A percentile compares a stretch with the other conserved stretches of the same genome.
These are phyloP conservation scores for Andrena hattorfiana DNA, from an alignment of 2,888 invertebrate species.

Conservation along the genomic window DNA sequence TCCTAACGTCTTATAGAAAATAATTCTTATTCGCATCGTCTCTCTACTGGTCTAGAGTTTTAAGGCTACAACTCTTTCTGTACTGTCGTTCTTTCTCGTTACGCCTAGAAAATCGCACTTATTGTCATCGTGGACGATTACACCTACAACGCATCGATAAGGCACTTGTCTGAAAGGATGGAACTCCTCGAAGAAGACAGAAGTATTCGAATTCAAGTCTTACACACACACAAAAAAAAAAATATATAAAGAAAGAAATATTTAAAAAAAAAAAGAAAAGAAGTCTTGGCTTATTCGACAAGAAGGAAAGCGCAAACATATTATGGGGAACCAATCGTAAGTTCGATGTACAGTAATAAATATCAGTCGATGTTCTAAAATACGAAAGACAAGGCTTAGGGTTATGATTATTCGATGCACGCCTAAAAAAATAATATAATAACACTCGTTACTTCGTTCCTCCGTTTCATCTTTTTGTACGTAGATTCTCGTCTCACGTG, in stretches of 20 bases:
- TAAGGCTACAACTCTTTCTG: constrained; percentile 14
- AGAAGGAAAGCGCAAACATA: constrained; percentile 18
- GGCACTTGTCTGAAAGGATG: constrained; percentile 50
- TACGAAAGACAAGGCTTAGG: constrained; percentile 25
- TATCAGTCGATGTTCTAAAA: constrained; percentile 55
- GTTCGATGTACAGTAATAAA: constrained; percentile 40
- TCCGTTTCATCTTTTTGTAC: neutral
- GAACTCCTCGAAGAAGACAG: neutral
- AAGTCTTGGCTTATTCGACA: constrained; percentile 12
- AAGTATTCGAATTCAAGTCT: neutral
- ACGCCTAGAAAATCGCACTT: constrained; percentile 44
- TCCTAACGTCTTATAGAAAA: constrained; percentile 33
- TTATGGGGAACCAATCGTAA: constrained; percentile 21
- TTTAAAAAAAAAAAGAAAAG: neutral
- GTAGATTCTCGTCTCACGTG: constrained; percentile 8
- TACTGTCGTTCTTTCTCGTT: constrained; percentile 2
- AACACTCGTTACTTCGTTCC: neutral
- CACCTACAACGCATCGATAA: constrained; percentile 44
- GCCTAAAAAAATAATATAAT: neutral
- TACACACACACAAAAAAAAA: neutral
- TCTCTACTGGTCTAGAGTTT: neutral
- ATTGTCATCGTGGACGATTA: constrained; percentile 52
- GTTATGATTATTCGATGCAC: constrained; percentile 20
- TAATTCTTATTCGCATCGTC: constrained; percentile 26
- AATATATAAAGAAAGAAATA: neutral